A percentile compares a stretch with the other conserved stretches of the same genome.
Conservation (phyloP, 2,113 vertebrate genomes). For the Proterorhinus semilunaris region DNA sequence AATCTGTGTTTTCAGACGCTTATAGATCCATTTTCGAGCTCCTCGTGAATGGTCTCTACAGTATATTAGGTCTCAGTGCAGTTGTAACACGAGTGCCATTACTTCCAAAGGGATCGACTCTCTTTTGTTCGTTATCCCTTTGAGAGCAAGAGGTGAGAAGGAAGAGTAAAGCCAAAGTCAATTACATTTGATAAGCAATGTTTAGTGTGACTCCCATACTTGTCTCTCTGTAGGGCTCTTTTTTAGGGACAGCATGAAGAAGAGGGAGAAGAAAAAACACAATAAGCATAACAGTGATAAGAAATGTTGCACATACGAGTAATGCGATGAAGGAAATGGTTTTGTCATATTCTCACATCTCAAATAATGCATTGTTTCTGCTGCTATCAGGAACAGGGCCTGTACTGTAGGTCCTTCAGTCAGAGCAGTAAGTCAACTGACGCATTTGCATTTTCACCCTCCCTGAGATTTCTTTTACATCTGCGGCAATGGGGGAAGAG, state of each 20-base stretch:
- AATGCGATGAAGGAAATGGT: conserved; percentile 60
- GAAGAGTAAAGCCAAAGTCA: conserved; percentile 93
- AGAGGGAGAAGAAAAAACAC: conserved; percentile 87
- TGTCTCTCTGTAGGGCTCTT: conserved; percentile 99
- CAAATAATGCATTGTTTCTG: background rate
- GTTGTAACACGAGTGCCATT: conserved; percentile 32
- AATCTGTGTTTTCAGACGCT: conserved; percentile 7
- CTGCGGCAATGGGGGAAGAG: conserved; percentile 37
- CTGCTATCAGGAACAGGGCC: background rate
- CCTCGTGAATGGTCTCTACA: background rate
- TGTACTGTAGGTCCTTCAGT: background rate
- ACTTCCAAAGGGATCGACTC: conserved; percentile 45
- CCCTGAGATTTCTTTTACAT: conserved; percentile 44
- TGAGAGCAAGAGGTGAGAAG: conserved; percentile 79
- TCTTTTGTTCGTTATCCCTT: conserved; percentile 48
- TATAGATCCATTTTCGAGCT: conserved; percentile 26
- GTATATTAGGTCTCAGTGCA: conserved; percentile 23
- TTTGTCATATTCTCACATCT: conserved; percentile 19
- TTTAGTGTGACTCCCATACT: conserved; percentile 99
- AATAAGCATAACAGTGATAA: conserved; percentile 95
- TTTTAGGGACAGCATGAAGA: conserved; percentile 97
- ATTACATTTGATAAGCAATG: conserved; percentile 99
- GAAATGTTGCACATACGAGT: conserved; percentile 83
- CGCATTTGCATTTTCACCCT: conserved; percentile 55
- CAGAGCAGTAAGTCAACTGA: conserved; percentile 40